A percentile compares a stretch with the other conserved stretches of the same genome.
phyloP scores from a whole-genome alignment of 2,888 invertebrate species.

The Pyrgus malvae region DNA sequence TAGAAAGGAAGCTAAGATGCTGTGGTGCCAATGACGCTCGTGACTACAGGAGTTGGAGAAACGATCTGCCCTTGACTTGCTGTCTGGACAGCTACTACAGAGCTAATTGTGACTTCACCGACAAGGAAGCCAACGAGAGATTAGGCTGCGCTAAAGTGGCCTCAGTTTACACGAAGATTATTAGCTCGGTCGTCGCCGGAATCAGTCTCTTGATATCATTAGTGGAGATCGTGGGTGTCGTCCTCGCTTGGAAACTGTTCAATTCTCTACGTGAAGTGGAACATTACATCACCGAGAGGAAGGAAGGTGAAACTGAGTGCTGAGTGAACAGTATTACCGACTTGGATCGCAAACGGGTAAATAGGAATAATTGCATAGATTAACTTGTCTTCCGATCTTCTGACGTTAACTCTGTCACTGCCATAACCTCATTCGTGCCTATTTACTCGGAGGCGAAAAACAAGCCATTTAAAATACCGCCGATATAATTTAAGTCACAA shows the following conservation, averaged over 20 bases:
- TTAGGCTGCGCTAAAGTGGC: slow-evolving; percentile 76
- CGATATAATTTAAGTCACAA: slow-evolving; percentile 36
- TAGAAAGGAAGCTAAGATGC: slow-evolving; percentile 69
- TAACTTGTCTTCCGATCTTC: no score
- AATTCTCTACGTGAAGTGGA: slow-evolving; percentile 69
- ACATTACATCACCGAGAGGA: slow-evolving; percentile 71
- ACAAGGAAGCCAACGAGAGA: slow-evolving; percentile 75
- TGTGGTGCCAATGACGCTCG: slow-evolving; percentile 75
- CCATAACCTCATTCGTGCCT: not conserved
- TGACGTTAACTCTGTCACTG: not conserved
- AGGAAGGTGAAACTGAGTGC: slow-evolving; percentile 76
- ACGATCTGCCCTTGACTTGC: slow-evolving; percentile 69
- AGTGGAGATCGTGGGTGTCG: slow-evolving; percentile 62
- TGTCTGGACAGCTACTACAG: slow-evolving; percentile 71
- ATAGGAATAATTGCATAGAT: slow-evolving; percentile 7
- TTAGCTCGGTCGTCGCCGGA: slow-evolving; percentile 71
- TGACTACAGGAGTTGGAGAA: slow-evolving; percentile 73
- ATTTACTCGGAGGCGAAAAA: slow-evolving; percentile 9
- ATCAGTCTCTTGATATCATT: slow-evolving; percentile 65
- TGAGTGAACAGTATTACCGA: slow-evolving; percentile 47
- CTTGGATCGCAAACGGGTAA: slow-evolving; percentile 18
- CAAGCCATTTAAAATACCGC: slow-evolving; percentile 34
- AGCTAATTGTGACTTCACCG: slow-evolving; percentile 71
- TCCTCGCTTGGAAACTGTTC: slow-evolving; percentile 70
- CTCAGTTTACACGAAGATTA: slow-evolving; percentile 74